Conservation (phyloP, 2,888 invertebrate species). For the Volucella bombylans region DNA sequence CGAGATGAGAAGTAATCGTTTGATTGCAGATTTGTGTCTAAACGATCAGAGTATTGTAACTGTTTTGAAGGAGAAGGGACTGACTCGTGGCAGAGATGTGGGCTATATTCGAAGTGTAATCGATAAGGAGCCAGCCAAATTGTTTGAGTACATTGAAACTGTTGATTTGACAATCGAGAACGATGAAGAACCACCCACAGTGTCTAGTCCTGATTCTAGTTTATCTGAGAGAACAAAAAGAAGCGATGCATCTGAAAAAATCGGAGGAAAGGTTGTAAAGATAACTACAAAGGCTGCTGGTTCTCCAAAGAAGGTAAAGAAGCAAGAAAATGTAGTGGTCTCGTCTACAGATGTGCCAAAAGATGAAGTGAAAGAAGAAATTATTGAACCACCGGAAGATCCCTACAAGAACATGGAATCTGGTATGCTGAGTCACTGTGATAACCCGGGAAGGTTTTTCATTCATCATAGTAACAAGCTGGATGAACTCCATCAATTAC, state of each 20-base stretch:
- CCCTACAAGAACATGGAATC: conserved; percentile 80
- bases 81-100: conserved; percentile 77
- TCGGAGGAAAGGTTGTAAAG: conserved; percentile 28
- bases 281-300: conserved; percentile 45
- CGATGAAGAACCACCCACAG: conserved; percentile 76
- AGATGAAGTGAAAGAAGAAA: conserved; percentile 63
- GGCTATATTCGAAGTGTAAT: conserved; percentile 79
- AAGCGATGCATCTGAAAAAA: conserved; percentile 36
- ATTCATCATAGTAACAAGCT: conserved; percentile 86
- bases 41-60: conserved; percentile 77
- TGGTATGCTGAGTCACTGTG: conserved; percentile 88
- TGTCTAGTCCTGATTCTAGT: conserved; percentile 31
- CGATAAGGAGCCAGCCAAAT: conserved; percentile 78
- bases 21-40: conserved; percentile 78
- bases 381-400: conserved; percentile 74
- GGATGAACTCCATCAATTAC: conserved; percentile 85
- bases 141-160: conserved; percentile 80
- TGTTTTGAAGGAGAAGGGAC: conserved; percentile 76
- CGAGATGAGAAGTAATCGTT: conserved; percentile 78
- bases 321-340: conserved; percentile 34
- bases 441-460: conserved; percentile 90
- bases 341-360: conserved; percentile 9
- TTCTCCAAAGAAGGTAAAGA: conserved; percentile 75
- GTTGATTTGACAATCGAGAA: conserved; percentile 80
- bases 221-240: conserved; percentile 42